Evolutionary conservation across 2,797 vertebrate species (phyloP).

Genomic region (Hoplostethus atlanticus): DNA sequence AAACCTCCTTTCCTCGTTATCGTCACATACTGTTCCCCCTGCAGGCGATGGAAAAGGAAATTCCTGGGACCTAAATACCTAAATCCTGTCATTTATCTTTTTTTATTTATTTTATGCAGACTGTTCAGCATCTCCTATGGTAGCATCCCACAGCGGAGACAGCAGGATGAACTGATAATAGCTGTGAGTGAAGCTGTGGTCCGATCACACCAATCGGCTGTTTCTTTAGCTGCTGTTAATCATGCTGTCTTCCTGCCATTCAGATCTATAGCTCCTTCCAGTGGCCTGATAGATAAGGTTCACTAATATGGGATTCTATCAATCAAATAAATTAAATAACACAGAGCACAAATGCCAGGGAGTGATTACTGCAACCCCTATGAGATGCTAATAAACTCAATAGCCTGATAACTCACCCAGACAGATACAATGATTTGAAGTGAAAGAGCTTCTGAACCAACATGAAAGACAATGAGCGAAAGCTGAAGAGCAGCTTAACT

Average conservation of each 20-base stretch:
- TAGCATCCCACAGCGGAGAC: conserved; percentile 30
- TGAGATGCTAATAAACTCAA: conserved; percentile 1
- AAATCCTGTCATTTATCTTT: not conserved
- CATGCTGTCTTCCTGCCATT: conserved; percentile 12
- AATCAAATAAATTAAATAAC: conserved; percentile 33
- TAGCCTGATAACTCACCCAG: conserved; percentile 18
- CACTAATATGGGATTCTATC: conserved; percentile 16
- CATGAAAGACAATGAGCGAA: conserved; percentile 64
- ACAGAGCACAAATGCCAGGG: conserved; percentile 8
- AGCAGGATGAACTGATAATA: conserved; percentile 56
- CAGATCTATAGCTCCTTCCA: conserved; percentile 49
- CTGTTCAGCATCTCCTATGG: conserved; percentile 31
- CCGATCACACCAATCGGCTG: not conserved
- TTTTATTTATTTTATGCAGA: not conserved
- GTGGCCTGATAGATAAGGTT: conserved; percentile 14
- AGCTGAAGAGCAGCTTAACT: conserved; percentile 75
- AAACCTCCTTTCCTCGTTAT: conserved; percentile 6
- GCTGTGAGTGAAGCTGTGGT: conserved; percentile 35
- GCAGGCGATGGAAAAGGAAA: conserved; percentile 1
- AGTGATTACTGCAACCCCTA: conserved; percentile 28
- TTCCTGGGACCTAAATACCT: conserved; percentile 19
- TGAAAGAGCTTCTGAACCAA: conserved; percentile 49
- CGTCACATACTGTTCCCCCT: conserved; percentile 9
- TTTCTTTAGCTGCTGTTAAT: conserved; percentile 55
- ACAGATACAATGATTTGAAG: conserved; percentile 50